Percentiles rank a stretch among this genome's conserved stretches.
Conservation (phyloP, 2,113 vertebrate genomes). For the Ovis aries region ARS-UI_Ramb_v3.0 NC_056066.1:10561501-10562000, state of each 20-base stretch:
- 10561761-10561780: not conserved
- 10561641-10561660: slow-evolving; percentile 59
- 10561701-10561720: slow-evolving; percentile 90
- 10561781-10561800: not conserved
- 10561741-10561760: not conserved
- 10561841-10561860: not conserved
- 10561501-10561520: not conserved
- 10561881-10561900: not conserved
- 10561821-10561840: not conserved
- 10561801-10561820: not conserved
- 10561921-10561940: not conserved
- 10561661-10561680: slow-evolving; percentile 68
- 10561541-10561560: slow-evolving; percentile 79
- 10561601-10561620: slow-evolving; percentile 81
- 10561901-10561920: not conserved
- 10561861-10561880: not conserved
- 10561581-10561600: slow-evolving; percentile 86
- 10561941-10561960: not conserved
- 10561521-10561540: not conserved
- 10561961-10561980: not conserved
- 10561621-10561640: slow-evolving; percentile 31
- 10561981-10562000: not conserved
- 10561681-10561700: slow-evolving; percentile 82
- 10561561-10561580: slow-evolving; percentile 88
- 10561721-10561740: accelerated